phyloP scores from a whole-genome alignment of 2,888 invertebrate species.

The Hecatera dysodea region DNA sequence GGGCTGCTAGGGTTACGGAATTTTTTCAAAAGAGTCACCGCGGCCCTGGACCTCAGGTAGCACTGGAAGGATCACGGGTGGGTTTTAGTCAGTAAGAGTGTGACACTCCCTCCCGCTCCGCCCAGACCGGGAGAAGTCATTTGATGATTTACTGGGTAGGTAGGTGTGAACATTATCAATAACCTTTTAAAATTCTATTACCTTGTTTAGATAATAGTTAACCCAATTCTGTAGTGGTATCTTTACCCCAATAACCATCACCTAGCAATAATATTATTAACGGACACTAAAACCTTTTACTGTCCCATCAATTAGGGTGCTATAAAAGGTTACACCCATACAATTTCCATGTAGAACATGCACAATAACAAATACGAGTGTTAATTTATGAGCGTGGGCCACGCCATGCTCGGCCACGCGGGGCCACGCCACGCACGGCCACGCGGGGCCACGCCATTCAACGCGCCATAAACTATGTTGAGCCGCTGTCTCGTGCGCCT shows the following conservation, averaged over 20 bases:
- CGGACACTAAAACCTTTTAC: constrained; percentile 45
- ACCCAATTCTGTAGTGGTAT: neutral
- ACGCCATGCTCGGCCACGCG: constrained; percentile 40
- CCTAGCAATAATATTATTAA: constrained; percentile 37
- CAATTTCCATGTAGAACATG: constrained; percentile 48
- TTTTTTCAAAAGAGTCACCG: too few relatives aligned
- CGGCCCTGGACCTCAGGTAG: too few relatives aligned
- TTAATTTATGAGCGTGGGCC: constrained; percentile 60
- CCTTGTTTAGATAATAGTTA: neutral
- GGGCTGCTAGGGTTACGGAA: too few relatives aligned
- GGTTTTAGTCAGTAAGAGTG: too few relatives aligned
- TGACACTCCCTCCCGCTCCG: too few relatives aligned
- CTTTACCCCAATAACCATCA: constrained; percentile 15
- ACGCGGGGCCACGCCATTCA: constrained; percentile 51
- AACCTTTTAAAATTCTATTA: neutral
- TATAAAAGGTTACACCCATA: constrained; percentile 55
- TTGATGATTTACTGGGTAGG: too few relatives aligned
- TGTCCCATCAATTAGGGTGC: constrained; percentile 45
- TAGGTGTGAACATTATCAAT: neutral
- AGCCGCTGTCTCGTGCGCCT: constrained; percentile 51
- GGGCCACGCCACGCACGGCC: constrained; percentile 38
- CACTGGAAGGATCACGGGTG: too few relatives aligned
- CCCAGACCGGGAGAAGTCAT: too few relatives aligned
- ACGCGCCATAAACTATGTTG: constrained; percentile 53
- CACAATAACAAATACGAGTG: constrained; percentile 63